Base-by-base conservation (phyloP, 2,113 vertebrate genomes). In the Caretta caretta region DNA sequence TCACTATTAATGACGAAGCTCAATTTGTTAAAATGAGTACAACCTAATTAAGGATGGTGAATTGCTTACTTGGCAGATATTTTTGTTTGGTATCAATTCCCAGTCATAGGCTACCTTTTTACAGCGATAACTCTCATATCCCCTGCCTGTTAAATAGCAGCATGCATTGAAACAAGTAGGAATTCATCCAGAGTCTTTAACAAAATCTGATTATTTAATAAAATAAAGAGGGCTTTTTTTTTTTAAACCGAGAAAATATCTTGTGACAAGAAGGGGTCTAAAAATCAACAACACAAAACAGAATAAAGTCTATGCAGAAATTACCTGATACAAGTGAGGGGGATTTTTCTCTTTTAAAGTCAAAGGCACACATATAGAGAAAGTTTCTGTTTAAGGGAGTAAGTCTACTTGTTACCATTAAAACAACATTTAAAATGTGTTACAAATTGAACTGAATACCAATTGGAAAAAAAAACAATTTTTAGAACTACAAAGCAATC, bases 401-500 rank as follows among this genome's bases (percentile, higher is more conserved):
- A 69, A 69, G 62, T 69, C 31, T n/a, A 69, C 16, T 9, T 8
- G 62, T n/a, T 2, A 4, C 29, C 46, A 10, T 0, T n/a, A 12
- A 42, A 42, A 42, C 2, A 29, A 1, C 48, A 49, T 59, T 35
- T 51, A 50, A 84, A 11, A 25, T 20, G 22, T 76, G 72, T 38
- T 76, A 76, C 8, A 25, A 38, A 76, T 3, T 20, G 27, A 53
- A 53, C 2, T 0, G 0, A 2, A 35, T 16, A 38, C 3, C 0
- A 2, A 5, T 57, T 80, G 17, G 80, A 50, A 46, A 1, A 1
- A 54, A 38, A 69, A 5, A 6, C 7, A 50, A 42, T 29, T 88
- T 3, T 42, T 24, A 2, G 20, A 31, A 4, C 35, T 2, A 0
- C 5, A 19, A 65, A 48, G 53, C 27, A 20, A 1, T 0, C 3